Base-by-base conservation (phyloP, 2,888 invertebrate genomes). In the Acanthosoma haemorrhoidale region DNA sequence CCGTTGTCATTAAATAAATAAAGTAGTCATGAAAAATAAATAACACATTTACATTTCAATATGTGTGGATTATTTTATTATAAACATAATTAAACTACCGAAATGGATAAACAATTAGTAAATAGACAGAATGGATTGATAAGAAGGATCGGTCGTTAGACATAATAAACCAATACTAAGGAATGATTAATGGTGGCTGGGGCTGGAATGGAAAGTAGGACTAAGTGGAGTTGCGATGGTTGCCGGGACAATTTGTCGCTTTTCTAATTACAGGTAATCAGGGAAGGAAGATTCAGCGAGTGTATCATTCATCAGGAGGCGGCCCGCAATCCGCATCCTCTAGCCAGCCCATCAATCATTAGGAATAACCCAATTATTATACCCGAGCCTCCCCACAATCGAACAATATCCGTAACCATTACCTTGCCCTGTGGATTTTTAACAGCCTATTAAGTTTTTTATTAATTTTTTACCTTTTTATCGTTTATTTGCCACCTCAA, bases 171-270 rank as follows among this genome's bases (percentile, higher is more conserved):
- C 21, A 51, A 51, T 51, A 51, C 25, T 69, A 59, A 71, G 67
- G 67, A 66, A 67, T 70, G 71, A 72, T 69, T 68, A 70, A 66
- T 69, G 70, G 68, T 60, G 70, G 36, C 59, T 63, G 68, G 57
- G 66, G 66, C 68, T 68, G 32, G 70, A 61, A 68, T 71, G 68
- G 69, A 58, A 60, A 34, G 73, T 70, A 71, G 71, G 69, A 51
- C 73, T 64, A 31, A 64, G 64, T 39, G 58, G 58, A 18, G 58
- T 25, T 58, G 29, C 15, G 29, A 13, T 15, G 63, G 63, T 39
- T 38, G 15, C 36, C 4, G 63, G 63, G 2, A 64, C 39, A 38
- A 43, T 64, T 43, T 64, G 39, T 43, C 64, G 8, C 41, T 38
- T 60, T 64, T 64, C 41, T 64, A 61, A 61, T 61, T 61, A 61